Evolutionary conservation across 2,888 invertebrate genomes (phyloP).

Genomic region (Leptinotarsa haldemani): DNA sequence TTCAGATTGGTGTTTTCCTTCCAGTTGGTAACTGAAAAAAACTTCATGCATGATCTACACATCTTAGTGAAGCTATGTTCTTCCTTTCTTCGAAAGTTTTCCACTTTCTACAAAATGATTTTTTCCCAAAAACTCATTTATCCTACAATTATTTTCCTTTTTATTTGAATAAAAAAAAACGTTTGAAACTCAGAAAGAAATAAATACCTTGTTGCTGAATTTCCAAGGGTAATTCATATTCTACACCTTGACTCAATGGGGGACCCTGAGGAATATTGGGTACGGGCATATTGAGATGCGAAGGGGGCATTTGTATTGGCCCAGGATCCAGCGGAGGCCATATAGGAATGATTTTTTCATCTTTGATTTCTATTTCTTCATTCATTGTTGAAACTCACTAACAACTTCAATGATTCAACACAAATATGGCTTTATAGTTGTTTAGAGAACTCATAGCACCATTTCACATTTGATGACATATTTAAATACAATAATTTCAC

Average conservation of each 20-base stretch:
- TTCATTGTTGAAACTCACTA: slow-evolving; percentile 61
- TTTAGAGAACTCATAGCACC: slow-evolving; percentile 32
- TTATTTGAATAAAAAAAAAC: neutral
- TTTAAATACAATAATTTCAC: slow-evolving; percentile 30
- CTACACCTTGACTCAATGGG: slow-evolving; percentile 67
- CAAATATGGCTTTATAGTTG: slow-evolving; percentile 39
- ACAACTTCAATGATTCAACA: slow-evolving; percentile 51
- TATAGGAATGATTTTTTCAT: slow-evolving; percentile 55
- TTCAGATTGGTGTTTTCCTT: too few species aligned
- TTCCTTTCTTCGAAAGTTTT: neutral
- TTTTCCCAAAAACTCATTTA: too few species aligned
- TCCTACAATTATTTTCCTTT: too few species aligned
- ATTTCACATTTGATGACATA: slow-evolving; percentile 35
- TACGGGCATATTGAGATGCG: slow-evolving; percentile 67
- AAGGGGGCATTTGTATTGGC: slow-evolving; percentile 57
- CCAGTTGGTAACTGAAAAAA: too few species aligned
- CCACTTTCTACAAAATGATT: too few species aligned
- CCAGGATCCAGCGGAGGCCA: slow-evolving; percentile 62
- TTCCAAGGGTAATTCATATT: slow-evolving; percentile 72
- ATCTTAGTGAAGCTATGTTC: neutral
- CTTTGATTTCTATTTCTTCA: slow-evolving; percentile 63
- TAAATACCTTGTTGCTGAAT: slow-evolving; percentile 79
- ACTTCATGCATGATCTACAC: too few species aligned
- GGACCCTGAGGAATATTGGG: slow-evolving; percentile 72
- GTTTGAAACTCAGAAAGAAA: neutral